Percentiles rank a stretch among this genome's conserved stretches.
Evolutionary conservation across 35 echinoderm and acorn worm species (phyloP).

Genomic region (Stichopus chloronotus): DNA sequence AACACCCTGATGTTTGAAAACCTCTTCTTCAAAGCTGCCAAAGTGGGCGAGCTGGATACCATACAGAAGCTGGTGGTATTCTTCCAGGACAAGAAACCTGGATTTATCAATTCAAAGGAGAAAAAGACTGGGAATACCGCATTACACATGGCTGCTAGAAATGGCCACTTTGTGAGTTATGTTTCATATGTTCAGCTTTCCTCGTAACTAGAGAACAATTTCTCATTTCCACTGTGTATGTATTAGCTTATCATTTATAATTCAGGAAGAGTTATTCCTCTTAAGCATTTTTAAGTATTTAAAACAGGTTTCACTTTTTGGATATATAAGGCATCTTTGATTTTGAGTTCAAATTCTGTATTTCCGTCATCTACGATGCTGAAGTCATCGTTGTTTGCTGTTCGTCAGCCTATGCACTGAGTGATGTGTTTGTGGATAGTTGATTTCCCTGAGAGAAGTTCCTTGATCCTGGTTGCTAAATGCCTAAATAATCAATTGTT

Average conservation of each 20-base stretch:
- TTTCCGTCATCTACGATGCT: not conserved
- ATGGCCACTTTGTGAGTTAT: constrained; percentile 90
- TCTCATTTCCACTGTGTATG: no score
- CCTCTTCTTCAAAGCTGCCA: constrained; percentile 92
- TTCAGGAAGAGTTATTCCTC: no score
- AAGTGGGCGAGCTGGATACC: constrained; percentile 84
- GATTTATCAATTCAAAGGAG: constrained; percentile 92
- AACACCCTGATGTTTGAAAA: constrained; percentile 85
- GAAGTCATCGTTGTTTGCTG: no score
- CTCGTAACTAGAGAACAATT: not conserved
- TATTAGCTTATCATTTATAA: no score
- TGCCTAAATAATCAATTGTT: no score
- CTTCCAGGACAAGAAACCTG: constrained; percentile 84
- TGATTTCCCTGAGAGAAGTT: no score
- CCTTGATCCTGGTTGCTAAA: no score
- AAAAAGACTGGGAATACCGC: constrained; percentile 90
- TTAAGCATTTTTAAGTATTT: not conserved
- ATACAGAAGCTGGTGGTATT: constrained; percentile 95
- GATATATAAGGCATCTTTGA: not conserved
- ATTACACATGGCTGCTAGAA: constrained; percentile 89
- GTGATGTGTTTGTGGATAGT: no score
- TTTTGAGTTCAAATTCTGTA: not conserved
- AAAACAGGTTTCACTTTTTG: not conserved
- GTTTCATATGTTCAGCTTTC: not conserved
- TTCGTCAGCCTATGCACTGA: no score